Evolutionary conservation across 2,113 vertebrate species (phyloP), one percentile per base, ranked within the genome.

Genomic region (Xenopus laevis): DNA sequence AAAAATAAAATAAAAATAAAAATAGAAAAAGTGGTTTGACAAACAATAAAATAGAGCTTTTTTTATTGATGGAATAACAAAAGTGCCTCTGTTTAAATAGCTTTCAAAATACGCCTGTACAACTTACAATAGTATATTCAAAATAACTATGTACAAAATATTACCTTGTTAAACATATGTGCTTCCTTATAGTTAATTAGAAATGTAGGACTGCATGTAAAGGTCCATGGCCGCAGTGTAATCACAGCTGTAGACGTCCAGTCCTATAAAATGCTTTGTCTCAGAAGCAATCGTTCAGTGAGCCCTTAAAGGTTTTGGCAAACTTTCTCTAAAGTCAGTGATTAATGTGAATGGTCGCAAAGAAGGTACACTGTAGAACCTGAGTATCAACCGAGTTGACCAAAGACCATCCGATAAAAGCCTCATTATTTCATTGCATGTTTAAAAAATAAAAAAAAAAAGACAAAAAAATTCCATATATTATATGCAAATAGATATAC

Each of bases 71-170:
- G 92, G 91, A 94, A 92, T 95, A 96, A 95, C 94, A 96, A 96
- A 94, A 94, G 93, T 93, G 92, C 92, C 88, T 94, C 91, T 87
- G 86, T 78, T 92, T 92, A 92, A 93, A 93, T 92, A 96, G 92
- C 95, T 89, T 91, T 95, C 94, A 96, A 92, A 92, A 92, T 92
- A 93, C 92, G 86, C 84, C 89, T 95, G 94, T 97, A 95, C 95
- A 97, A 95, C 95, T 92, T 92, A 95, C 91, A 96, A 97, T 94
- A 97, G 90, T 92, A 92, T 96, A 95, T 93, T 94, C 93, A 97
- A 97, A 96, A 96, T 96, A 95, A 93, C 93, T 87, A 94, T 93
- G 93, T 93, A 91, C 91, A 92, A 92, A 92, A 92, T 87, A 90
- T 89, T 87, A 86, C 83, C 88, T 88, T 89, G 82, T 87, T 86